Evolutionary conservation across 2,888 invertebrate species (phyloP).

Genomic region (Cheilosia pagana): DNA sequence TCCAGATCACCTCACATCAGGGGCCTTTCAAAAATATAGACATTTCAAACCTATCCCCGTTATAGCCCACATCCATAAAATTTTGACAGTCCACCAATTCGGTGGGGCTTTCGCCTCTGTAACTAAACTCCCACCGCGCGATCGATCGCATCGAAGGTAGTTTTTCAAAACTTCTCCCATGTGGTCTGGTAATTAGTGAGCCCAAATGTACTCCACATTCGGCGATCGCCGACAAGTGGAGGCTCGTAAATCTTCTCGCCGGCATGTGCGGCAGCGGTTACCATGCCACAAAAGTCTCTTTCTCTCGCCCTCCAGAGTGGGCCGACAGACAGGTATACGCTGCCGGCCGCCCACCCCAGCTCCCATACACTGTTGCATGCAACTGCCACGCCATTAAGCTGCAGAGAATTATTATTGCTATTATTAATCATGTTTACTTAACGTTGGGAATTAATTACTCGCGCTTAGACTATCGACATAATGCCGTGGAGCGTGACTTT

Average conservation of each 20-base stretch:
- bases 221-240: constrained; percentile 65
- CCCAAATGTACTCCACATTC: constrained; percentile 67
- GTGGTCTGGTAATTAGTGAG: constrained; percentile 70
- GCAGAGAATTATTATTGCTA: constrained; percentile 65
- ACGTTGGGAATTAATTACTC: constrained; percentile 69
- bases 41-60: not conserved
- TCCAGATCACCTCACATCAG: not conserved
- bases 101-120: not conserved
- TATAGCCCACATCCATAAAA: constrained; percentile 13
- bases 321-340: constrained; percentile 35
- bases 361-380: constrained; percentile 50
- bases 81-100: constrained; percentile 38
- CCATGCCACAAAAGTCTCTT: constrained; percentile 5
- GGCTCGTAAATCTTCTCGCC: constrained; percentile 66
- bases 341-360: constrained; percentile 16
- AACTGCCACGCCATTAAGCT: constrained; percentile 34
- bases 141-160: constrained; percentile 57
- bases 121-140: constrained; percentile 43
- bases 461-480: constrained; percentile 72
- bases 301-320: constrained; percentile 7
- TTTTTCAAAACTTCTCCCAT: constrained; percentile 66
- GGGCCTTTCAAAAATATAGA: not conserved
- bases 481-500: constrained; percentile 72
- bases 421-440: constrained; percentile 74
- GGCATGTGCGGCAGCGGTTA: constrained; percentile 15